These are phyloP conservation scores for Panthera tigris DNA, from an alignment of 2,113 vertebrate species.

Conservation along the genomic window DNA sequence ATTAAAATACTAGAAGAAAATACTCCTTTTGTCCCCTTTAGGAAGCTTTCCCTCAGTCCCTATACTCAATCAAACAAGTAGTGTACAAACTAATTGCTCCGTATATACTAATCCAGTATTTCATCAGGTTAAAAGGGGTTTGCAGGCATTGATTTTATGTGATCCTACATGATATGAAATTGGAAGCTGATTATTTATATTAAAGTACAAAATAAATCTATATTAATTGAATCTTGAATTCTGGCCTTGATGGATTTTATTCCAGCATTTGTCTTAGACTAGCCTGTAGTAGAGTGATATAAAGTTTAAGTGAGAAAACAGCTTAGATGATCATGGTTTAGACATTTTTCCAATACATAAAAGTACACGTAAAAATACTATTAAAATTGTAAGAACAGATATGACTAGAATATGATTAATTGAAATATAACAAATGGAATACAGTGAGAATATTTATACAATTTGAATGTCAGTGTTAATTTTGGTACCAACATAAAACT, in stretches of 20 bases:
- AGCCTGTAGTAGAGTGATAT: neutral
- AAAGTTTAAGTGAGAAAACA: neutral
- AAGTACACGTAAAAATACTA: neutral
- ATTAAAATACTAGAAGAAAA: neutral
- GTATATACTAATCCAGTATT: neutral
- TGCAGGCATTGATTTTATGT: neutral
- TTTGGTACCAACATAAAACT: neutral
- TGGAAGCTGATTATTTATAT: neutral
- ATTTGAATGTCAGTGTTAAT: constrained; percentile 3
- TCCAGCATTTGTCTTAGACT: neutral
- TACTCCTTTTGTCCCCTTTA: neutral
- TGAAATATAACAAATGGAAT: neutral
- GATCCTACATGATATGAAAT: neutral
- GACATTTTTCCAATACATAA: neutral
- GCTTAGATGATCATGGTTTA: neutral
- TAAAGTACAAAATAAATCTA: neutral
- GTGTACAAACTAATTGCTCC: neutral
- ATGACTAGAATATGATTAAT: neutral
- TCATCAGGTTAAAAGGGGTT: neutral
- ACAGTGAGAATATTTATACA: neutral
- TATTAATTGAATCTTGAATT: neutral
- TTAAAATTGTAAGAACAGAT: neutral
- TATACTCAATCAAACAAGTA: neutral
- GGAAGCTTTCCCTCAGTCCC: neutral
- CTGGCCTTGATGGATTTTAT: neutral